Conservation (phyloP, 1,140 invertebrate genomes). For the Anagrus nilaparvatae region DNA sequence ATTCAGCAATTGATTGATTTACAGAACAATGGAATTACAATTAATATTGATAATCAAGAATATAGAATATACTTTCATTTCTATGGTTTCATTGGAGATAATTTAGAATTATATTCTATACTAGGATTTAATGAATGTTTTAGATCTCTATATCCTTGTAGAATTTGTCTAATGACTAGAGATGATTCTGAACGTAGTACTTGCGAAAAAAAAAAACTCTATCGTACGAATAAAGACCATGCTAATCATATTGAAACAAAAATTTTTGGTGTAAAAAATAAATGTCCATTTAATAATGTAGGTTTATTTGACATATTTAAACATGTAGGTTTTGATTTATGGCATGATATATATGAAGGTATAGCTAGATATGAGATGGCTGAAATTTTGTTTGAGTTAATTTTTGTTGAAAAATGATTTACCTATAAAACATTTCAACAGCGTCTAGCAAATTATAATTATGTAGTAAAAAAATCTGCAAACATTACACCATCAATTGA, state of each 20-base stretch:
- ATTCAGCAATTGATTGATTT: conserved; percentile 3
- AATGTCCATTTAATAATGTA: conserved; percentile 14
- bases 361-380: conserved; percentile 16
- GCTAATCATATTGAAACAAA: conserved; percentile 6
- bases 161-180: conserved; percentile 6
- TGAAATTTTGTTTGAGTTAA: conserved; percentile 15
- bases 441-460: conserved; percentile 16
- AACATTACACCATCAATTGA: conserved; percentile 16
- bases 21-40: conserved; percentile 11
- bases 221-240: conserved; percentile 15
- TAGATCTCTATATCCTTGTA: conserved; percentile 1
- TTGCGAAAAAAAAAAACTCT: conserved; percentile 11
- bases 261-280: conserved; percentile 10
- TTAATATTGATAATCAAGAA: background rate
- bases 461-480: conserved; percentile 6
- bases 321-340: conserved; percentile 15
- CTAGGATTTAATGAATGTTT: conserved; percentile 10
- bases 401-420: conserved; percentile 14
- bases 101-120: conserved; percentile 5
- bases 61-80: background rate
- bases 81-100: background rate
- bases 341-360: conserved; percentile 23
- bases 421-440: conserved; percentile 14
- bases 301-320: conserved; percentile 14
- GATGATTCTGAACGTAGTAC: conserved; percentile 2